A percentile compares a stretch with the other conserved stretches of the same genome.
These are phyloP conservation scores for Lasaia peninsularis DNA, from an alignment of 1,140 invertebrate species.

Conservation along the genomic window DNA sequence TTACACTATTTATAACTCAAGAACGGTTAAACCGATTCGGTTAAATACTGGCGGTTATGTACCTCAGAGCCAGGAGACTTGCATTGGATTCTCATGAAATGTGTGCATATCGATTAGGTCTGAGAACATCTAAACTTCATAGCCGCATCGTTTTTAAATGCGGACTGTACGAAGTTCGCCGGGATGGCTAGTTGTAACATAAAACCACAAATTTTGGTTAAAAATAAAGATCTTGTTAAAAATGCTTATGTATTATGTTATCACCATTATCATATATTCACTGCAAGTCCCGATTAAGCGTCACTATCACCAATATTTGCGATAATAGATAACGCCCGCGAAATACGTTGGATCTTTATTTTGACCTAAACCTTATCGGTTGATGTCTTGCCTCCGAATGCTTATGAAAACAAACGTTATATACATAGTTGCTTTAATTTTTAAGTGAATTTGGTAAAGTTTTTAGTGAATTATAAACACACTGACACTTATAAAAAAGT, in stretches of 20 bases:
- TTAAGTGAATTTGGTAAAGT: neutral
- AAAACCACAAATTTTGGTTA: neutral
- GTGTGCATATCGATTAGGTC: too few species aligned
- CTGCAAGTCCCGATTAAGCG: slow-evolving; percentile 16
- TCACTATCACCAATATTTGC: slow-evolving; percentile 28
- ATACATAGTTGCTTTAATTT: neutral
- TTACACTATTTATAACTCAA: too few species aligned
- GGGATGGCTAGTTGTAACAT: neutral
- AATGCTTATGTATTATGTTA: neutral
- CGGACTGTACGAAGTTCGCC: too few species aligned
- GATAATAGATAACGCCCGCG: slow-evolving; percentile 33
- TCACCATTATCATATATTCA: slow-evolving; percentile 1
- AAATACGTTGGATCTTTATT: slow-evolving; percentile 32
- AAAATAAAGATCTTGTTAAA: neutral
- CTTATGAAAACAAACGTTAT: neutral
- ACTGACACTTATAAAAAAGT: too few species aligned
- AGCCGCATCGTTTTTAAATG: too few species aligned
- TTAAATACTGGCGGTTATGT: too few species aligned
- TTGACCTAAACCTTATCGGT: slow-evolving; percentile 54
- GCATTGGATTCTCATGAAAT: too few species aligned
- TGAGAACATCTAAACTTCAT: too few species aligned
- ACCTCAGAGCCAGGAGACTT: too few species aligned
- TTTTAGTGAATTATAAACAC: too few species aligned
- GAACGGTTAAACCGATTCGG: too few species aligned
- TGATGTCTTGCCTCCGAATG: slow-evolving; percentile 44